A percentile compares a stretch with the other conserved stretches of the same genome.
phyloP scores from a whole-genome alignment of 1,140 invertebrate species.

The Zaprionus vittiger region DNA sequence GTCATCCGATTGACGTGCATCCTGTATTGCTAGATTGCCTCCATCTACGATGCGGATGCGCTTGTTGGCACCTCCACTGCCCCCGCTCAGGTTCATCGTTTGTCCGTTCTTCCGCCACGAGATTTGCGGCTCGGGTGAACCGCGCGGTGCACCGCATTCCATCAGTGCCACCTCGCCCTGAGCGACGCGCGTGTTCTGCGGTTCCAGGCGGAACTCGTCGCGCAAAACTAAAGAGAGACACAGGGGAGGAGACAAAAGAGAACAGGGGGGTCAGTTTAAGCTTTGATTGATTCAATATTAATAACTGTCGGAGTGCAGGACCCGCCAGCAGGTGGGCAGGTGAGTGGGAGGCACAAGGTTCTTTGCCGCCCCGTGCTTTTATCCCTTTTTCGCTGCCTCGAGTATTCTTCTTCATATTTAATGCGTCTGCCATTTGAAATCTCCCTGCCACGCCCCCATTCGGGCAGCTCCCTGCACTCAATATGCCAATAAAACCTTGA shows the following conservation, averaged over 20 bases:
- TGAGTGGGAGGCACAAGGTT: too few species aligned
- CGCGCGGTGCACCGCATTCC: conserved; percentile 93
- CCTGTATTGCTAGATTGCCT: conserved; percentile 92
- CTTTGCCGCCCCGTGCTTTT: conserved; percentile 30
- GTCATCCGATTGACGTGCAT: conserved; percentile 91
- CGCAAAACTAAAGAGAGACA: conserved; percentile 87
- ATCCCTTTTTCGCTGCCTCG: conserved; percentile 31
- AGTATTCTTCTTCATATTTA: conserved; percentile 66
- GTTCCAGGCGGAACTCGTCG: conserved; percentile 93
- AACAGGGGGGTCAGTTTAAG: conserved; percentile 41
- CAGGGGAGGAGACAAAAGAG: neutral
- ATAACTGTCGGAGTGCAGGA: conserved; percentile 66
- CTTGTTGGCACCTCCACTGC: conserved; percentile 65
- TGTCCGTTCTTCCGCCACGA: conserved; percentile 94
- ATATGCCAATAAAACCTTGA: conserved; percentile 76
- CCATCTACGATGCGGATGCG: conserved; percentile 91
- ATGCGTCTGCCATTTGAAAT: conserved; percentile 46
- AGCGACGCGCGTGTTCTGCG: conserved; percentile 90
- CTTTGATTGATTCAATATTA: conserved; percentile 83
- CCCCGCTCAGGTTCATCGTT: conserved; percentile 87
- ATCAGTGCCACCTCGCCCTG: conserved; percentile 93
- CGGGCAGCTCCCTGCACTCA: conserved; percentile 13
- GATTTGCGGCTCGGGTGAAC: conserved; percentile 93
- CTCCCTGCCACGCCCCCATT: neutral
- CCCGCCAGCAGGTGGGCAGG: neutral